Conservation (phyloP, 1,140 invertebrate genomes). For the Drosophila orosa region DNA sequence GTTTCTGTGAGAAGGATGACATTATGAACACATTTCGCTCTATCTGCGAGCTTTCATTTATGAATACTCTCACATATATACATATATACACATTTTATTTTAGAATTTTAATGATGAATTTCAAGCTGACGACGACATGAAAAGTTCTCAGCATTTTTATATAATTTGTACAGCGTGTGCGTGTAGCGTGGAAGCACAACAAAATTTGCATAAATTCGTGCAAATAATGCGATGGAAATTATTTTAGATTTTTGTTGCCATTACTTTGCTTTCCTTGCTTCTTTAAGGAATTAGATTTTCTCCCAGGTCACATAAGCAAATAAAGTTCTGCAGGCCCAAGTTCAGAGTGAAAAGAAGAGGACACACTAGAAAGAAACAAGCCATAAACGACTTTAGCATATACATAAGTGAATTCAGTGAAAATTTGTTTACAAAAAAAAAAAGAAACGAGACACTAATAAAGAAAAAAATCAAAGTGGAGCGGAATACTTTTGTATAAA, state of each 20-base stretch:
- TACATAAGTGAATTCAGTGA: constrained; percentile 7
- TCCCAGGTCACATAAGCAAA: constrained; percentile 13
- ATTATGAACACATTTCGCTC: constrained; percentile 59
- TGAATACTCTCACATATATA: constrained; percentile 1
- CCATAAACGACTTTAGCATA: constrained; percentile 8
- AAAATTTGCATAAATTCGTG: constrained; percentile 65
- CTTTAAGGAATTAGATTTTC: constrained; percentile 38
- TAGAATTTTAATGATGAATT: constrained; percentile 71
- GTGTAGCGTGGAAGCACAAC: constrained; percentile 14
- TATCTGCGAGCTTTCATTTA: constrained; percentile 12
- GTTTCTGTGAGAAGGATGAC: constrained; percentile 38
- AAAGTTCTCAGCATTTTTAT: constrained; percentile 41
- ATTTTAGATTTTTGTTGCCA: constrained; percentile 48
- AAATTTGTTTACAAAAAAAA: constrained; percentile 7
- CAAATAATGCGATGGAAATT: constrained; percentile 66
- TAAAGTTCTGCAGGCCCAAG: constrained; percentile 6
- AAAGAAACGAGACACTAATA: background rate
- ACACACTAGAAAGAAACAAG: background rate
- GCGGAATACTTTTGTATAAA: constrained; percentile 14
- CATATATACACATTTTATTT: constrained; percentile 36
- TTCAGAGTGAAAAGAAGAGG: background rate
- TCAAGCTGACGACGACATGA: constrained; percentile 22
- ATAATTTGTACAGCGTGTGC: constrained; percentile 6
- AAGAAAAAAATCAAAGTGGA: constrained; percentile 10
- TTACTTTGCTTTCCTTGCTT: constrained; percentile 10